Base-by-base conservation (phyloP, 2,888 invertebrate genomes). In the Mythimna pallens region DNA sequence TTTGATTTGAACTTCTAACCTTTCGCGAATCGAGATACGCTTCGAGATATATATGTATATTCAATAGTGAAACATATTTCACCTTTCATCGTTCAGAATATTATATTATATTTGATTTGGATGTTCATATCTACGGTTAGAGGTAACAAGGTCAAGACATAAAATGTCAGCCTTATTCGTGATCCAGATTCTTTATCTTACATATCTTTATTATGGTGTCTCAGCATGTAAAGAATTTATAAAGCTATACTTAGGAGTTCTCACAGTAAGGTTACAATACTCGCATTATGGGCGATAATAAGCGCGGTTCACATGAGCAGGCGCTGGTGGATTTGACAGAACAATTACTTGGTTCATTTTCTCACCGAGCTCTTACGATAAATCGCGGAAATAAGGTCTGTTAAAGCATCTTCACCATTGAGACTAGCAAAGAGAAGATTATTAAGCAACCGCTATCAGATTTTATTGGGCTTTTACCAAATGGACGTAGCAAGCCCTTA, bases 271-370 rank as follows among this genome's bases (percentile, higher is more conserved):
- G 76, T 73, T 84, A 84, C 83, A 86, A 85, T 85, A 78, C 82
- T 76, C 57, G 71, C 80, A 85, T 86, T 87, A 84, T 84, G 81
- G 82, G 77, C 78, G 84, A 87, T 91, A 92, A 92, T 91, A 91
- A 89, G 91, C 86, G 84, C 75, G 80, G 89, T 94, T 93, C 93
- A 91, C 93, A 93, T 90, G 91, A 89, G 86, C 83, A 86, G 82
- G 65, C 70, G 84, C 78, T 82, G 86, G 83, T 88, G 87, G 84
- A 87, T 92, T 93, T 91, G 92, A 92, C 89, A 88, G 91, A 93
- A 93, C 94, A 94, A 94, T 94, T 90, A 92, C 89, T 82, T 70
- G 59, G 17, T 85, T 87, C 81, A 87, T 90, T 92, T 94, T 95
- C 94, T 91, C 93, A 93, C 89, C 91, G 85, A 86, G 82, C 67